Conservation (phyloP, 2,113 vertebrate genomes). For the Mandrillus leucophaeus region DNA sequence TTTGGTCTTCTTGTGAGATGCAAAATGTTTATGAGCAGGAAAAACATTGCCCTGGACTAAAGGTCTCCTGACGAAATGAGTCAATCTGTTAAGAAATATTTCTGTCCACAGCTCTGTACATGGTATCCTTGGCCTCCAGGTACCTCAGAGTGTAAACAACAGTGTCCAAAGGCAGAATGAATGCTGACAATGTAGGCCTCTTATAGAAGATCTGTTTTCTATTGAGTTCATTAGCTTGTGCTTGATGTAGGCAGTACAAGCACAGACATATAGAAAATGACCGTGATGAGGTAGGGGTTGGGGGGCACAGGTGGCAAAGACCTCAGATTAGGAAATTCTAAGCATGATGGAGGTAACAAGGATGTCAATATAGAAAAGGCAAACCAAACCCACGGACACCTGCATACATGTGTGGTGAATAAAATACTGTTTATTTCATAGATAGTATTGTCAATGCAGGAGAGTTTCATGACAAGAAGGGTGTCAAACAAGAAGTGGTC, state of each 20-base stretch:
- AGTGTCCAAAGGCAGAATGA: neutral
- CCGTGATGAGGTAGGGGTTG: fast-evolving
- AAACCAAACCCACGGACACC: neutral
- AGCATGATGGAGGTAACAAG: neutral
- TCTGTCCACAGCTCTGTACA: neutral
- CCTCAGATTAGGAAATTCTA: neutral
- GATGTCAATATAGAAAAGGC: fast-evolving
- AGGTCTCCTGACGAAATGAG: slow-evolving; percentile 42
- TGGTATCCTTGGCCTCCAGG: neutral
- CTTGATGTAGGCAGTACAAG: no score
- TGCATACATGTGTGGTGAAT: neutral
- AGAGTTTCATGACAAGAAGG: neutral
- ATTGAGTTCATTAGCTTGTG: neutral
- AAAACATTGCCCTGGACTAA: neutral
- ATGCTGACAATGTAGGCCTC: neutral
- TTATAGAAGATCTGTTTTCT: neutral
- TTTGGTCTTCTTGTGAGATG: neutral
- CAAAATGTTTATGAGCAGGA: neutral
- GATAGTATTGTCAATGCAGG: neutral
- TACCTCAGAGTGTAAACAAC: neutral
- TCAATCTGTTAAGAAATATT: slow-evolving; percentile 26
- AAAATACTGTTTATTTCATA: neutral
- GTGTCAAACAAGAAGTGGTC: neutral
- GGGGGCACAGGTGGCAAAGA: neutral
- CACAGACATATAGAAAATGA: neutral